Evolutionary conservation across 2,797 vertebrate genomes (phyloP).

Genomic region (Poeciliopsis infans): DNA sequence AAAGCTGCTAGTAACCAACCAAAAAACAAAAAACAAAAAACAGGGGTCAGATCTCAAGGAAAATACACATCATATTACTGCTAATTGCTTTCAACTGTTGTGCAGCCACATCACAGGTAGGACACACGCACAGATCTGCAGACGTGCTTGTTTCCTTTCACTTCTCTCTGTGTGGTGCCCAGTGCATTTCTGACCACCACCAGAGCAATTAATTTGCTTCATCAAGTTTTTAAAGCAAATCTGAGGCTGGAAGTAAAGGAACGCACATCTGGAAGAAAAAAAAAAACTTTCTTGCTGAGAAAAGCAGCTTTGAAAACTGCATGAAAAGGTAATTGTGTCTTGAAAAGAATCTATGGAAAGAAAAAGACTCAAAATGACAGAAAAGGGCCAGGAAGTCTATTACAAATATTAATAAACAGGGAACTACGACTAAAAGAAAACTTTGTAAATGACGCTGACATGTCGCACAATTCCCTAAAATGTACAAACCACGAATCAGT

Average conservation of each 20-base stretch:
- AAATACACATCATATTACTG: constrained; percentile 47
- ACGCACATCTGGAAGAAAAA: constrained; percentile 18
- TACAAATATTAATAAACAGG: constrained; percentile 13
- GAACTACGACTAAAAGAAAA: constrained; percentile 22
- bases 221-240: constrained; percentile 11
- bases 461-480: constrained; percentile 1
- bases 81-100: constrained; percentile 65
- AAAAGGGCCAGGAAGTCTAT: constrained; percentile 42
- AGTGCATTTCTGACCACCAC: constrained; percentile 59
- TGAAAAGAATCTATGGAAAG: constrained; percentile 4
- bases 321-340: constrained; percentile 18
- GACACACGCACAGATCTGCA: constrained; percentile 21
- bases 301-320: constrained; percentile 4
- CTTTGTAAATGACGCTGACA: constrained; percentile 5
- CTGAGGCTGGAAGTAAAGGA: constrained; percentile 33
- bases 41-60: constrained; percentile 42
- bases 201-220: constrained; percentile 53
- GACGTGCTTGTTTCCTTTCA: constrained; percentile 36
- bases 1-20: constrained; percentile 60
- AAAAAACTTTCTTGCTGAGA: constrained; percentile 10
- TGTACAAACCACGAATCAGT: constrained; percentile 25
- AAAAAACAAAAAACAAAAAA: too few relatives aligned
- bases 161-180: constrained; percentile 46
- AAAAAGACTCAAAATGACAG: constrained; percentile 18
- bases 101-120: constrained; percentile 63